phyloP scores from a whole-genome alignment of 2,888 invertebrate genomes.

The Gastracanthus pulcherrimus region DNA sequence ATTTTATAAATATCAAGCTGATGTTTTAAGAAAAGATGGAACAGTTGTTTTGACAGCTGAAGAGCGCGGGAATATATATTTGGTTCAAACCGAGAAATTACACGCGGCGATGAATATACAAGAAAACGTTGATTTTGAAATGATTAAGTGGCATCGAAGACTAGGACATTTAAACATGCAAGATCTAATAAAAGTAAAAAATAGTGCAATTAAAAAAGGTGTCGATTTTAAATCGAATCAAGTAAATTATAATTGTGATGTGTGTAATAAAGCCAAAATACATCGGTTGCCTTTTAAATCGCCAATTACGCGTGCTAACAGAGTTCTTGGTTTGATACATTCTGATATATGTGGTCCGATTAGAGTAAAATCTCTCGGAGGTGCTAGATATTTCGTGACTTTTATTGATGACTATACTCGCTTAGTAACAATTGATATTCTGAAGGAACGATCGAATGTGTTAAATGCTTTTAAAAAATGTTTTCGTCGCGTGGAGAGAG shows the following conservation, averaged over 20 bases:
- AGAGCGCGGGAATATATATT: too few relatives aligned
- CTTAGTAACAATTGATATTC: constrained; percentile 41
- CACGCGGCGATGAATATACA: too few relatives aligned
- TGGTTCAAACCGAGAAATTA: too few relatives aligned
- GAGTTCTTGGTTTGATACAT: constrained; percentile 57
- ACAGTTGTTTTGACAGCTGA: too few relatives aligned
- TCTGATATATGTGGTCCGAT: constrained; percentile 62
- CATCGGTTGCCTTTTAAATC: constrained; percentile 53
- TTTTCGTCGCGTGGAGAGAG: constrained; percentile 47
- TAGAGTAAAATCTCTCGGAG: constrained; percentile 49
- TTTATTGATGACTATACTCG: constrained; percentile 57
- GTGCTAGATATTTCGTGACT: constrained; percentile 57
- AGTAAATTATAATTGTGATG: constrained; percentile 45
- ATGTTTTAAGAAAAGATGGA: too few relatives aligned
- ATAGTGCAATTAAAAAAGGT: constrained; percentile 50
- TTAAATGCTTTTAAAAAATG: constrained; percentile 54
- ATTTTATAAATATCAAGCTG: too few relatives aligned
- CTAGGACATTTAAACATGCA: too few relatives aligned
- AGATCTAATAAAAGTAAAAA: too few relatives aligned
- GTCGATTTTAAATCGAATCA: constrained; percentile 34
- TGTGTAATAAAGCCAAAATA: constrained; percentile 59
- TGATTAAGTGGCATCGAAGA: too few relatives aligned
- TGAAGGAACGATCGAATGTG: constrained; percentile 53
- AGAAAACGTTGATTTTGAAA: too few relatives aligned
- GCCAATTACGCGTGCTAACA: constrained; percentile 45